Evolutionary conservation across 2,113 vertebrate species (phyloP).

Genomic region (Psammodynastes pulverulentus): DNA sequence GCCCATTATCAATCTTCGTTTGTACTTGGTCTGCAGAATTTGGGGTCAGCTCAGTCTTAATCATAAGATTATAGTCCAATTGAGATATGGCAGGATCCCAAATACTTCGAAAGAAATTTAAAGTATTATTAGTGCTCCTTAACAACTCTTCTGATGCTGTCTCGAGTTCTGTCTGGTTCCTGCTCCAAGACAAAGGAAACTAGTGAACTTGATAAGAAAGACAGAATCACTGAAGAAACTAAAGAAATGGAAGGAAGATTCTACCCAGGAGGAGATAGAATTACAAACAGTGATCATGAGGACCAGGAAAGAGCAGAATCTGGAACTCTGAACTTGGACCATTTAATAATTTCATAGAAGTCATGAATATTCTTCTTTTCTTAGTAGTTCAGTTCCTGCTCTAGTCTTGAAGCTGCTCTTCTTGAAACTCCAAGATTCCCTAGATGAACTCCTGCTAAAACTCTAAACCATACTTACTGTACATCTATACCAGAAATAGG

Average conservation of each 20-base stretch:
- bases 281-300: background rate
- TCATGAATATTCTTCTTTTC: background rate
- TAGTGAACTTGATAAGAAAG: background rate
- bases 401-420: background rate
- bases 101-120: background rate
- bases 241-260: background rate
- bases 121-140: background rate
- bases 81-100: background rate
- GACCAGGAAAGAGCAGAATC: background rate
- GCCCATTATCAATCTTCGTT: background rate
- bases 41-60: background rate
- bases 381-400: background rate
- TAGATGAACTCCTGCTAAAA: background rate
- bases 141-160: background rate
- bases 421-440: background rate
- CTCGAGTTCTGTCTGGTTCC: background rate
- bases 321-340: background rate
- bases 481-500: background rate
- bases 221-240: background rate
- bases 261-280: background rate
- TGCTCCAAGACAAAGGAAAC: background rate
- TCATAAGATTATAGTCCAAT: background rate
- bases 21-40: background rate
- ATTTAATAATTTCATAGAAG: background rate
- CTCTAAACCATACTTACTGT: background rate